Base-by-base conservation (phyloP, 2,113 vertebrate genomes). In the Drymodes brunneopygia region DNA sequence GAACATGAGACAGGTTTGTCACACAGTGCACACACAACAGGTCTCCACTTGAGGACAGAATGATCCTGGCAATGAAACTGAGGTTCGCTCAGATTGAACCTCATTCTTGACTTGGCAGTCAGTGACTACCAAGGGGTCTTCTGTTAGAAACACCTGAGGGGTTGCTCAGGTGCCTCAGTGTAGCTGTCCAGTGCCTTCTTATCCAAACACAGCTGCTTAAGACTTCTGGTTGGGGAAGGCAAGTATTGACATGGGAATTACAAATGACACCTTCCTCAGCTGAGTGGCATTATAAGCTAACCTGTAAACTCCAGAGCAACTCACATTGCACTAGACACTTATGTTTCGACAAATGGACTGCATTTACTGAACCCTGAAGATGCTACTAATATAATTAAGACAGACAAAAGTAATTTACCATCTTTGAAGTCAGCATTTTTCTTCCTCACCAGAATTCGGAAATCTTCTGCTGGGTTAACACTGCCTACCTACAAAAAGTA, bases 401-500 rank as follows among this genome's bases (percentile, higher is more conserved):
- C 3, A 64, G 20, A 86, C 54, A 53, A 61, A 93, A 88, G 60
- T n/a, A 0, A 86, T 98, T 98, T 97, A 99, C 99, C 99, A 7
- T 99, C 98, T 95, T 97, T 97, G 84, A 99, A 99, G 67, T 98
- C 97, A 87, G 98, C 78, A 36, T 90, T 98, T 96, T 99, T 99
- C 97, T 97, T 98, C 82, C 97, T 98, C 87, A 99, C 94, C 71
- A 99, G 95, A 70, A 94, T 77, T 23, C 86, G 90, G 98, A 99
- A 99, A 91, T 99, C 98, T 95, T 98, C 98, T 60, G 94, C 98
- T 78, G 99, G 99, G 94, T 98, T 97, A 81, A 99, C 98, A 22
- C 99, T 99, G 86, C 99, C 99, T 81, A 99, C 99, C 99, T 99
- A 96, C 38, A 98, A 90, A 51, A 95, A 86, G 36, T 5, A 28